phyloP scores from a whole-genome alignment of 2,797 vertebrate species.

The Prunella strophiata region DNA sequence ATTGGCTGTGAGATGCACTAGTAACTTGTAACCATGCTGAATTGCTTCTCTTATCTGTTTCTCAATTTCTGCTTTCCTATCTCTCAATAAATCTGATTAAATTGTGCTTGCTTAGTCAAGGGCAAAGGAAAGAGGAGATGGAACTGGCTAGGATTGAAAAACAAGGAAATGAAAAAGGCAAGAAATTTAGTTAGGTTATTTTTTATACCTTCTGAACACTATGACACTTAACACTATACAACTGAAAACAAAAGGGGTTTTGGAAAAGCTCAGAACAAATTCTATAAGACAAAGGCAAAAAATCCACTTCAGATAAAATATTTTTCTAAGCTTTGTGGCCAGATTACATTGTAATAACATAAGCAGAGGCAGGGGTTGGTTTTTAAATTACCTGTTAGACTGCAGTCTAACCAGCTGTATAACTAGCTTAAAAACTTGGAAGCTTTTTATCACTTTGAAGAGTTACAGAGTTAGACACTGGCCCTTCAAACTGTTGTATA shows the following conservation, averaged over 20 bases:
- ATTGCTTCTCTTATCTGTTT: conserved; percentile 22
- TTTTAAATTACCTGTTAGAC: conserved; percentile 1
- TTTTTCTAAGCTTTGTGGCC: background rate
- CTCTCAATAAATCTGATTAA: conserved; percentile 62
- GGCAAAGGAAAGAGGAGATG: conserved; percentile 45
- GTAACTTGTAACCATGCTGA: background rate
- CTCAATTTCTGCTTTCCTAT: conserved; percentile 35
- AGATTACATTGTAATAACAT: background rate
- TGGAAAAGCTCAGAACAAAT: conserved; percentile 3
- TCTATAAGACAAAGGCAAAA: background rate
- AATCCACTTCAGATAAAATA: background rate
- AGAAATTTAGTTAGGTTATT: background rate
- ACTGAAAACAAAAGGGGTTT: background rate
- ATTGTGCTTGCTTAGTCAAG: conserved; percentile 54
- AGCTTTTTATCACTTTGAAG: background rate
- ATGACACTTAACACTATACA: background rate
- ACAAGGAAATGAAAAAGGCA: conserved; percentile 34
- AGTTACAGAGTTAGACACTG: background rate
- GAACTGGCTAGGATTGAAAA: background rate
- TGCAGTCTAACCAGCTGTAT: background rate
- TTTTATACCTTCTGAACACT: background rate
- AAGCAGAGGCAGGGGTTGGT: background rate
- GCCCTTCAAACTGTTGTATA: background rate
- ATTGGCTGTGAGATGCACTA: background rate
- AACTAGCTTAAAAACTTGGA: background rate